A percentile compares a stretch with the other conserved stretches of the same genome.
Evolutionary conservation across 1,140 invertebrate genomes (phyloP).

Genomic region (Euura lappo): DNA sequence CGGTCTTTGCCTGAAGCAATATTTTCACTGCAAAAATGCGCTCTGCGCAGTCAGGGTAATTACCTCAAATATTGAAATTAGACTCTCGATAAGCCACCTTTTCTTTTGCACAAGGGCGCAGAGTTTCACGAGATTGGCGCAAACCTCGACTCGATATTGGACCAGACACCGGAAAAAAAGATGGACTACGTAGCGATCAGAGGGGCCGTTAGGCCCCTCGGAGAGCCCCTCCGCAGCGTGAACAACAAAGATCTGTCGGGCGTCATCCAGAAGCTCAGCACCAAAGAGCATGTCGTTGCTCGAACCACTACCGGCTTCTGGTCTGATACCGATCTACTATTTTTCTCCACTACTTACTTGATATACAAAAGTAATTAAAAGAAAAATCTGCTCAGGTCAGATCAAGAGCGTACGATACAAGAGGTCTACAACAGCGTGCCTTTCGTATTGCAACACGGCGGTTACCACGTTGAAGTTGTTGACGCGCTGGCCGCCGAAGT

Average conservation of each 20-base stretch:
- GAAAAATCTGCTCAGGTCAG: slow-evolving; percentile 57
- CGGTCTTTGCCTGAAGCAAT: slow-evolving; percentile 72
- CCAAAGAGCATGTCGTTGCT: slow-evolving; percentile 79
- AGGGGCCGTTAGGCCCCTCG: slow-evolving; percentile 74
- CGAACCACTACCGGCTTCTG: slow-evolving; percentile 79
- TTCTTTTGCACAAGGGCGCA: slow-evolving; percentile 62
- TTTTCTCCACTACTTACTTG: not conserved
- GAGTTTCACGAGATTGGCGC: slow-evolving; percentile 71
- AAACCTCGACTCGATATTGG: slow-evolving; percentile 65
- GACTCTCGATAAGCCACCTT: not conserved
- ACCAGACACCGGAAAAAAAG: slow-evolving; percentile 66
- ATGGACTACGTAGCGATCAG: slow-evolving; percentile 75
- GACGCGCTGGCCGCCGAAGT: slow-evolving; percentile 76
- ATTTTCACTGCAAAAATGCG: slow-evolving; percentile 72
- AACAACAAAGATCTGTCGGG: slow-evolving; percentile 73
- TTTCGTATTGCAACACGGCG: slow-evolving; percentile 71
- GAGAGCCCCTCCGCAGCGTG: slow-evolving; percentile 72
- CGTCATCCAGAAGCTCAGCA: slow-evolving; percentile 73
- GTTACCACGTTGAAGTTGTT: slow-evolving; percentile 70
- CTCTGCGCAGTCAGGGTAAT: slow-evolving; percentile 70
- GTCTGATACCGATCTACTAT: slow-evolving; percentile 45
- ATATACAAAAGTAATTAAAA: not conserved
- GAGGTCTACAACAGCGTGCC: slow-evolving; percentile 76
- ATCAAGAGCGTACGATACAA: slow-evolving; percentile 75
- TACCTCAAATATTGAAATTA: slow-evolving; percentile 16